A percentile compares a stretch with the other conserved stretches of the same genome.
Evolutionary conservation across 2,888 invertebrate genomes (phyloP).

Genomic region (Hypolimnas misippus): DNA sequence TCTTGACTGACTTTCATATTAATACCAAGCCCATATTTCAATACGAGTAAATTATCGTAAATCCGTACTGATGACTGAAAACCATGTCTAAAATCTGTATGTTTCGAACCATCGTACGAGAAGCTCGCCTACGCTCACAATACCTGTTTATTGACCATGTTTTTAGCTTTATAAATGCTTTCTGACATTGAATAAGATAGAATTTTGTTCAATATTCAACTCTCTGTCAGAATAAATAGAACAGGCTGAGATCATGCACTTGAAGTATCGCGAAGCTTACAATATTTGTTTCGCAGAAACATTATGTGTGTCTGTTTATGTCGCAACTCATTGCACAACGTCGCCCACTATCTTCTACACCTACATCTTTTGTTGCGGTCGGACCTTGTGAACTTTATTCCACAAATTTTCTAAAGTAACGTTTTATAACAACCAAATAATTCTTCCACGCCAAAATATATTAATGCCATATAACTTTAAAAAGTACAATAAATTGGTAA

Average conservation of each 20-base stretch:
- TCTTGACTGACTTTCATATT: not conserved
- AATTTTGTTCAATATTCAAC: constrained; percentile 46
- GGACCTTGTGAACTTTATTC: constrained; percentile 50
- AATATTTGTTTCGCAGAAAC: constrained; percentile 55
- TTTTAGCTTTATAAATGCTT: constrained; percentile 53
- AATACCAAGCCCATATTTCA: not conserved
- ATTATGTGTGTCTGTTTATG: constrained; percentile 48
- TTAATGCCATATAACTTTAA: not conserved
- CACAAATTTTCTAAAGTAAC: not conserved
- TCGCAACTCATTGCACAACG: constrained; percentile 65
- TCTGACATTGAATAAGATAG: constrained; percentile 45
- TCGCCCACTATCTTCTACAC: constrained; percentile 62
- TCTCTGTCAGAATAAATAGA: constrained; percentile 44
- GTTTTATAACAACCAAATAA: not conserved
- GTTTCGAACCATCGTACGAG: constrained; percentile 54
- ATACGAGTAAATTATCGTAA: constrained; percentile 43
- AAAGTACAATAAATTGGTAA: constrained; percentile 1
- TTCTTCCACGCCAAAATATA: not conserved
- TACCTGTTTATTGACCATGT: constrained; percentile 57
- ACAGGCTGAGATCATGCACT: constrained; percentile 28
- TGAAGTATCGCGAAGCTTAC: constrained; percentile 40
- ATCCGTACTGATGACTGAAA: constrained; percentile 50
- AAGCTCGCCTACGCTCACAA: constrained; percentile 63
- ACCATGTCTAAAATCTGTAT: constrained; percentile 56
- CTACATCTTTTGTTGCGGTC: constrained; percentile 55